These are phyloP conservation scores for Aphaenogaster floridana DNA, from an alignment of 1,140 invertebrate species.

Conservation along the genomic window DNA sequence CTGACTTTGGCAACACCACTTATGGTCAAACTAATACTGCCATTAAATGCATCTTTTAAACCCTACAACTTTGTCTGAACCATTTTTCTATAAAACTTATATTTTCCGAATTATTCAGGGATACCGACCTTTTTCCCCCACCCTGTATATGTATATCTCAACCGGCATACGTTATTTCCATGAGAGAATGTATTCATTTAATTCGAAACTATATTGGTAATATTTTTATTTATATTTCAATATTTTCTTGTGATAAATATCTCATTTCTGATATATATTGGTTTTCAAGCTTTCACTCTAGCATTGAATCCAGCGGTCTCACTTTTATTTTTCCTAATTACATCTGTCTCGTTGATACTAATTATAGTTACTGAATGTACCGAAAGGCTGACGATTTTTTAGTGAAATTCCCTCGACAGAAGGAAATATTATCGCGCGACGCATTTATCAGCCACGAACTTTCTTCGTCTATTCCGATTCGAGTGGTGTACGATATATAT, in stretches of 20 bases:
- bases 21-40: too few relatives aligned
- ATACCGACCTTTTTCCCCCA: too few relatives aligned
- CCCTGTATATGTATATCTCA: not conserved
- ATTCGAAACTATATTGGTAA: not conserved
- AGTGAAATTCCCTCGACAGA: not conserved
- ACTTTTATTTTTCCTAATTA: not conserved
- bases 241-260: not conserved
- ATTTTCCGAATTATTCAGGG: too few relatives aligned
- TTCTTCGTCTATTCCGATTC: conserved; percentile 28
- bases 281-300: not conserved
- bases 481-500: not conserved
- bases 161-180: not conserved
- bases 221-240: not conserved
- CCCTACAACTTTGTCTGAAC: too few relatives aligned
- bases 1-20: too few relatives aligned
- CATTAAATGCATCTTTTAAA: too few relatives aligned
- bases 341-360: not conserved
- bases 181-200: not conserved
- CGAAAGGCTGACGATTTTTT: conserved; percentile 9
- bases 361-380: not conserved
- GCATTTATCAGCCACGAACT: not conserved
- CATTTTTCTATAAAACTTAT: too few relatives aligned
- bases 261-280: not conserved
- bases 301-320: not conserved
- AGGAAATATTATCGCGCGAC: not conserved